Evolutionary conservation across 2,113 vertebrate genomes (phyloP), one percentile per base, ranked within the genome.

Genomic region (Myrmophylax atrothorax): DNA sequence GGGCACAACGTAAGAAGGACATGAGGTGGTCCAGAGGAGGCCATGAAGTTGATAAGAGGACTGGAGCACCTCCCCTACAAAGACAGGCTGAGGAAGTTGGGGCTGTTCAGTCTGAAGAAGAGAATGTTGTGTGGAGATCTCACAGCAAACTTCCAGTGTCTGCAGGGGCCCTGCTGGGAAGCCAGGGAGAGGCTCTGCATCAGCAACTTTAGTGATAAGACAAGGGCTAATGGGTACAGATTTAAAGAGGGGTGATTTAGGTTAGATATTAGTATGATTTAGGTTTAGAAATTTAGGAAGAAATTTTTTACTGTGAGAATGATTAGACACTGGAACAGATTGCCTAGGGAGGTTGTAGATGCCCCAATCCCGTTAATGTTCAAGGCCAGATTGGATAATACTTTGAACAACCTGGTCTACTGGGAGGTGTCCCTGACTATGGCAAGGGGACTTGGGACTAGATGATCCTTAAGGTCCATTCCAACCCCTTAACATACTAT

Each of bases 11-110:
- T 10, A 42, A 31, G 8, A 40, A 63, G 35, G 50, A 31, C 14
- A 5, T 22, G 42, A 72, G 10, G 29, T 72, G 56, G 11, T 10
- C 24, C 28, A n/a, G 4, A 37, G 28, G 12, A 0, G 0, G 14
- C 18, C 29, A 35, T 1, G 1, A 49, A 6, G 4, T 24, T 40
- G 49, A 47, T n/a, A 70, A 72, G 35, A 49, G 29, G 16, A 31
- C 8, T 35, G 16, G 55, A 72, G 3, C 3, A 42, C 35, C 11
- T 49, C 14, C 7, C 2, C 20, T 56, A 11, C 29, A 58, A 56
- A 24, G 7, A 35, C 19, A 63, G 23, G 17, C 16, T 56, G 66
- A 72, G 38, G 47, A 40, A 14, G 10, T 6, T n/a, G 16, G 4
- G 13, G 10, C 6, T 35, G 47, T 56, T 35, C 11, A 22, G 29